A percentile compares a stretch with the other conserved stretches of the same genome.
Conservation (phyloP, 2,113 vertebrate genomes). For the Tetrax tetrax region DNA sequence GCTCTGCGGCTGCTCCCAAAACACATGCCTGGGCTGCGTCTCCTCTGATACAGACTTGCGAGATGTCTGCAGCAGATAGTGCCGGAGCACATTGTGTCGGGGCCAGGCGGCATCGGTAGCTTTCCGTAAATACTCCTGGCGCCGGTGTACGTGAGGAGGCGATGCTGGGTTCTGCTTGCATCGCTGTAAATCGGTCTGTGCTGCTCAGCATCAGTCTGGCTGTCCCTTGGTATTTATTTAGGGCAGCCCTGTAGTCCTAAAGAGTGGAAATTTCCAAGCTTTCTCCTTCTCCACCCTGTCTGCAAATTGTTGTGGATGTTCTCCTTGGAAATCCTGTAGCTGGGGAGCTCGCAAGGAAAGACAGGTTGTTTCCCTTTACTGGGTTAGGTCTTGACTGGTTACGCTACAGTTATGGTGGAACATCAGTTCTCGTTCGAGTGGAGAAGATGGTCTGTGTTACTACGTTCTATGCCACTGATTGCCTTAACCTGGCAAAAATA, state of each 20-base stretch:
- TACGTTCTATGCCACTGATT: not conserved
- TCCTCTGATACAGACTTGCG: not conserved
- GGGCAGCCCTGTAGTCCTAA: not conserved
- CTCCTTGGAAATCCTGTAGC: not conserved
- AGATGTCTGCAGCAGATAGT: constrained; percentile 65
- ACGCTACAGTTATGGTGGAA: not conserved
- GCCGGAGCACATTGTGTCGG: not conserved
- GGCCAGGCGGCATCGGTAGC: not conserved
- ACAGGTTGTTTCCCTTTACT: not conserved
- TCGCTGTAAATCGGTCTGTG: fast-evolving
- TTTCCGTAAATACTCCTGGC: not conserved
- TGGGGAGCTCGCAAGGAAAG: not conserved
- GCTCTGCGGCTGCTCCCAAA: not conserved
- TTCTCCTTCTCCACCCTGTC: not conserved
- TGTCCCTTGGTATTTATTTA: not conserved
- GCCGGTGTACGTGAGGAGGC: not conserved
- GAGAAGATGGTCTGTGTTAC: not conserved
- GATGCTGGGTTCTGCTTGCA: not conserved
- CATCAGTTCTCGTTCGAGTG: not conserved
- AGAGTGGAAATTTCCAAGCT: not conserved
- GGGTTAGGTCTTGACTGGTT: not conserved
- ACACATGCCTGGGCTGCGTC: not conserved
- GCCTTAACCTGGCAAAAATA: not conserved
- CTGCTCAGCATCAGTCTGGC: not conserved
- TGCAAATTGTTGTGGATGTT: not conserved